Percentiles rank a stretch among this genome's conserved stretches.
Conservation (phyloP, 2,797 vertebrate genomes). For the Iguana delicatissima region DNA sequence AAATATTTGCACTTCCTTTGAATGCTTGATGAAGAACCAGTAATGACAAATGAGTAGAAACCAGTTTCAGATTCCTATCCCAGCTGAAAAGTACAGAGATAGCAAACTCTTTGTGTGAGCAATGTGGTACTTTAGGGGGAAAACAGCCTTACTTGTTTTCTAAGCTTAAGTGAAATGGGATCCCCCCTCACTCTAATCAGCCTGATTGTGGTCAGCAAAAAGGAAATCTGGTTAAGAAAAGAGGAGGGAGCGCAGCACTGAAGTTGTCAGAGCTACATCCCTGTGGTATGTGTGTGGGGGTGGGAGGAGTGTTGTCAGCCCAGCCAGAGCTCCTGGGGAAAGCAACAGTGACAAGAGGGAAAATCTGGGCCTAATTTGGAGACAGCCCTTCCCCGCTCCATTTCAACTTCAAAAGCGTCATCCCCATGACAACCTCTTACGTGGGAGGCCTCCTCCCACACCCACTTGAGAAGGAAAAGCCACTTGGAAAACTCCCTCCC, state of each 20-base stretch:
- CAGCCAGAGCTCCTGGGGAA: neutral
- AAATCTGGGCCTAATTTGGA: conserved; percentile 24
- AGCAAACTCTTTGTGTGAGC: too few species aligned
- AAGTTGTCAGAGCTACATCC: neutral
- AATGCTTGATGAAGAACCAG: neutral
- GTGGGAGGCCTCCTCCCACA: neutral
- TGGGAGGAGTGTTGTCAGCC: neutral
- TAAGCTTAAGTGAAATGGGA: neutral
- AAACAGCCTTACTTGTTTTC: neutral
- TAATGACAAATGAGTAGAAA: neutral
- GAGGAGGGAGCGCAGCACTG: neutral
- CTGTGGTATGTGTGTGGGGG: neutral
- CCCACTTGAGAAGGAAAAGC: neutral
- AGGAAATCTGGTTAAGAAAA: neutral
- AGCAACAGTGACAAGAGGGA: too few species aligned
- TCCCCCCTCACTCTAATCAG: neutral
- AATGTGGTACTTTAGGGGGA: neutral
- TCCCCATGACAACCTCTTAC: conserved; percentile 47
- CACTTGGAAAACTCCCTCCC: neutral
- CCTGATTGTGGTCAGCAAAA: neutral
- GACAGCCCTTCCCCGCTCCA: conserved; percentile 22
- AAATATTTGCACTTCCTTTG: neutral
- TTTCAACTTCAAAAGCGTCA: conserved; percentile 41
- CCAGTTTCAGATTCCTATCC: neutral
- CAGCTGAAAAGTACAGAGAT: neutral